Evolutionary conservation across 2,113 vertebrate genomes (phyloP).

Genomic region (Smithornis capensis): DNA sequence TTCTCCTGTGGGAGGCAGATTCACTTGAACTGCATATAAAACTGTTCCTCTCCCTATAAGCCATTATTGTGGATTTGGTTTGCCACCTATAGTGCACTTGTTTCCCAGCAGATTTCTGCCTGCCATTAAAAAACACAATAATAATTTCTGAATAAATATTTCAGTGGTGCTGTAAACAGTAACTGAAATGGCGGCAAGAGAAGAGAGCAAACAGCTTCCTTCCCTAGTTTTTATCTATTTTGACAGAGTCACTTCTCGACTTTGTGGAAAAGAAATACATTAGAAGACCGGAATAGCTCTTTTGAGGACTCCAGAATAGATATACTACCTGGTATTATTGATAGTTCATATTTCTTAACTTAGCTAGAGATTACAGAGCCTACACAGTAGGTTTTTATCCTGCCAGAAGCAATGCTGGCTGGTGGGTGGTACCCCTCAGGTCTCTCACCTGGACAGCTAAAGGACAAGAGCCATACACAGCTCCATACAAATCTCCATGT

Average conservation of each 20-base stretch:
- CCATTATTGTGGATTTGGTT: not conserved
- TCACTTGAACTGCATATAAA: not conserved
- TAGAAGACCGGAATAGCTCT: not conserved
- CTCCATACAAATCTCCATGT: not conserved
- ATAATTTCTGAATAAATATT: not conserved
- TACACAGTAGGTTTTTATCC: rapidly evolving
- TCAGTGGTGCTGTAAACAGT: not conserved
- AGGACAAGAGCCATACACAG: too few species aligned
- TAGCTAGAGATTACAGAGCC: rapidly evolving
- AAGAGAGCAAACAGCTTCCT: not conserved
- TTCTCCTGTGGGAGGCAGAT: not conserved
- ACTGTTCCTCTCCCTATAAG: not conserved
- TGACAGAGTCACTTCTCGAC: not conserved
- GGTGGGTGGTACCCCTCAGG: rapidly evolving
- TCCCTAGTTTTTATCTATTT: not conserved
- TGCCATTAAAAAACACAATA: not conserved
- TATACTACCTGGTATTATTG: not conserved
- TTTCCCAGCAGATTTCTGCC: not conserved
- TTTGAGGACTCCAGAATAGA: not conserved
- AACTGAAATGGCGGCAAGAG: not conserved
- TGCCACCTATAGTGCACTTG: not conserved
- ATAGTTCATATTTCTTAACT: not conserved
- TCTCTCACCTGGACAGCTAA: not conserved
- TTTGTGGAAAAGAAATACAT: not conserved
- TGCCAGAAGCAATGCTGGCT: not conserved